Evolutionary conservation across 2,888 invertebrate species (phyloP), one percentile per base, ranked within the genome.

Genomic region (Tortricodes alternella): DNA sequence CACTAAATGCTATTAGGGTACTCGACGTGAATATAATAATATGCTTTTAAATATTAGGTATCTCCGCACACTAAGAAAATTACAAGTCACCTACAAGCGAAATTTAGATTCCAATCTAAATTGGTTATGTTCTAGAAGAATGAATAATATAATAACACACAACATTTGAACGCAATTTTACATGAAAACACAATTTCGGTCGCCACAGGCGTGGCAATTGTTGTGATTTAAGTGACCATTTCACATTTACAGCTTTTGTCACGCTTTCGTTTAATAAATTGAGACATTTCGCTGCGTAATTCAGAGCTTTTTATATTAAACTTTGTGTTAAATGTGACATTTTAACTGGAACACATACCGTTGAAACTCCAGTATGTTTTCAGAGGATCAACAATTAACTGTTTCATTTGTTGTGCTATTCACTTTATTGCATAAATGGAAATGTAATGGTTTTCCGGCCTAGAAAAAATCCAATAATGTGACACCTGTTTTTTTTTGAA

Each of bases 181-280:
- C 81, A 80, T 77, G 74, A 78, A 78, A 83, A 78, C 74, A 76
- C 76, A 74, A 76, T 79, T 83, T 69, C 71, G 67, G 72, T 67
- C 66, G 69, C 68, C 68, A 65, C 62, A 66, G 82, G 81, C 80
- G 83, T 80, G 82, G 78, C 74, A 63, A 70, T 70, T 65, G 67
- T 64, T 59, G 73, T 83, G 84, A 85, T 84, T 85, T 83, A 79
- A 81, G 73, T 78, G 76, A 80, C 80, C 80, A 64, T 63, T 70
- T 61, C 71, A 74, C 72, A 74, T 82, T 82, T 76, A 85, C 78
- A 67, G 74, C 78, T 76, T 80, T 81, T 80, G 83, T 80, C 83
- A 85, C 83, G 84, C 81, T 77, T 74, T 65, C 69, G 62, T 74
- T 70, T 74, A 72, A 80, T 80, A 82, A 83, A 85, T 84, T 82